Base-by-base conservation (phyloP, 2,113 vertebrate genomes). In the Delphinapterus leucas region DNA sequence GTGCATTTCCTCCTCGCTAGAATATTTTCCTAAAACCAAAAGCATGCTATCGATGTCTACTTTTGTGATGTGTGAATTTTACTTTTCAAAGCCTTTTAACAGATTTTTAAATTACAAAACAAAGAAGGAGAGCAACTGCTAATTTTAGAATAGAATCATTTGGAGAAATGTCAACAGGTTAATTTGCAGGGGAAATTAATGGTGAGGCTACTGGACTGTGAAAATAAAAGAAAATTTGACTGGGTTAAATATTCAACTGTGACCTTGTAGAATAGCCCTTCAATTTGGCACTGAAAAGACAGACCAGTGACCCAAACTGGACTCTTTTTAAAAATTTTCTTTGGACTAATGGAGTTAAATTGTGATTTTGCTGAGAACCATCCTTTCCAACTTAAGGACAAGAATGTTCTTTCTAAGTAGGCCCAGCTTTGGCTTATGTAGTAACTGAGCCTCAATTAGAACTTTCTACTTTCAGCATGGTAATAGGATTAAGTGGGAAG, bases 201-300 rank as follows among this genome's bases (percentile, higher is more conserved):
- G 23, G 47, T 95, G 65, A 93, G 58, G 65, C n/a, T 93, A 81
- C 33, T 96, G 94, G 74, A 87, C 77, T 96, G 28, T 98, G 70
- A 94, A 95, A 97, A 96, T 93, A 77, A 87, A 93, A 67, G 61
- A 92, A 90, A 73, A 90, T 58, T 96, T 96, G 95, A 96, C 60
- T 95, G 28, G 93, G 89, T 98, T 96, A 97, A 97, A 95, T 97
- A 92, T 97, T 96, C 74, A 95, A 67, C 15, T 65, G 71, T 77
- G 65, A 90, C 87, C 74, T 96, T 98, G 83, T 25, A 67, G 63
- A 97, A 87, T 25, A 95, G 20, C 38, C 33, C 26, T 87, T 80
- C 76, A 79, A 1, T 90, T 92, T 93, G 41, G 58, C 47, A 18
- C 63, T 86, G 68, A 90, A 68, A 93, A 95, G 61, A 93, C 38